Evolutionary conservation across 2,797 vertebrate genomes (phyloP).

Genomic region (Coracias cyanogaster): DNA sequence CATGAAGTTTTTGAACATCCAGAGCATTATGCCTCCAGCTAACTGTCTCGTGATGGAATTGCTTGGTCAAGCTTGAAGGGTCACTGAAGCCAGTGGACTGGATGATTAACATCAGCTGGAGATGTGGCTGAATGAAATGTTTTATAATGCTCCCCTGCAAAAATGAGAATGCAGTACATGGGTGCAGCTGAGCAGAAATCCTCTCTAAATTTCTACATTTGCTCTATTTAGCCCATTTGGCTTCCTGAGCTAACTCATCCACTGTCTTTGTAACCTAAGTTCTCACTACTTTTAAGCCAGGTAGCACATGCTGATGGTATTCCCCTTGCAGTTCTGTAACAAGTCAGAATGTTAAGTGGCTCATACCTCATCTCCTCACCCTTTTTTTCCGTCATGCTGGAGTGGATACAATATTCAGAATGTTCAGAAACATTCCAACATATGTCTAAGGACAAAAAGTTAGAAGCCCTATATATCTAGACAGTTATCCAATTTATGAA

Average conservation of each 20-base stretch:
- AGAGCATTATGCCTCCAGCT: neutral
- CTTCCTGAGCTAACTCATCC: neutral
- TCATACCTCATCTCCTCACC: neutral
- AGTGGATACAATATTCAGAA: neutral
- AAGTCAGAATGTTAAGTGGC: neutral
- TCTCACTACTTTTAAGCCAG: neutral
- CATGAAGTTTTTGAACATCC: neutral
- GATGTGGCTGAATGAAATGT: neutral
- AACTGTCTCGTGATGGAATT: neutral
- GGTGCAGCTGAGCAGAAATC: neutral
- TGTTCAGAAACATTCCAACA: neutral
- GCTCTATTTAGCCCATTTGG: neutral
- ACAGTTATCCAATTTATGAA: neutral
- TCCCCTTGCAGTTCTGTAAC: neutral
- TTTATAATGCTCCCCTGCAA: neutral
- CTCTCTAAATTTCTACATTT: neutral
- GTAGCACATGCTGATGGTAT: neutral
- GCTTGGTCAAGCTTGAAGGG: neutral
- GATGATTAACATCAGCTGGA: neutral
- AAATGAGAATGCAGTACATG: neutral
- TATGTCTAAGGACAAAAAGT: neutral
- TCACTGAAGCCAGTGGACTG: neutral
- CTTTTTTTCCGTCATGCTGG: neutral
- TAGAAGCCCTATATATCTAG: neutral
- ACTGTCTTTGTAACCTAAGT: neutral